Percentiles rank a stretch among this genome's conserved stretches.
phyloP scores from a whole-genome alignment of 2,888 invertebrate species.

The Mesochorus sp. region DNA sequence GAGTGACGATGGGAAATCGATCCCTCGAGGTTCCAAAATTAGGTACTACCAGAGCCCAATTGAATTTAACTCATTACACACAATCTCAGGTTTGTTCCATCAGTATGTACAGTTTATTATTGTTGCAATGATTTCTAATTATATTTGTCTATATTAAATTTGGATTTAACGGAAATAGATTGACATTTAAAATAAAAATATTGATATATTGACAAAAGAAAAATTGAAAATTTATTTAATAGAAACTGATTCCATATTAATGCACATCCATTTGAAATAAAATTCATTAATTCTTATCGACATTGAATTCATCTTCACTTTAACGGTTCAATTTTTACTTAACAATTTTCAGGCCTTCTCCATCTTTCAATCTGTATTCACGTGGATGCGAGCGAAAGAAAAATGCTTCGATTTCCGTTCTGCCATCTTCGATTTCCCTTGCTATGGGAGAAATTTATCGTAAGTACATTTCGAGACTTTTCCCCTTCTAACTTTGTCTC shows the following conservation, averaged over 20 bases:
- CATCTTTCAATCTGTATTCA: neutral
- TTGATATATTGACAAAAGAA: too few species aligned
- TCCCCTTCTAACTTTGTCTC: too few species aligned
- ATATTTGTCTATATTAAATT: too few species aligned
- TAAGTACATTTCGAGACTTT: slow-evolving; percentile 31
- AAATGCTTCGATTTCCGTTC: slow-evolving; percentile 29
- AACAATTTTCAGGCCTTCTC: too few species aligned
- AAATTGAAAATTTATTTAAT: too few species aligned
- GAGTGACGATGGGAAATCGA: slow-evolving; percentile 39
- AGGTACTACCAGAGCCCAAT: neutral
- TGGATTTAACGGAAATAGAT: too few species aligned
- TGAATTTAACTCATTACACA: slow-evolving; percentile 3
- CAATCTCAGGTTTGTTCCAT: neutral
- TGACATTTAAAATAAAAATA: too few species aligned
- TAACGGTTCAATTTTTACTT: too few species aligned
- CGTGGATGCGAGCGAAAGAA: neutral
- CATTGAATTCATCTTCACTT: neutral
- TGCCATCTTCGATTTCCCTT: slow-evolving; percentile 22
- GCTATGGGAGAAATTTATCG: slow-evolving; percentile 8
- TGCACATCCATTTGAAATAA: too few species aligned
- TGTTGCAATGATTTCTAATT: too few species aligned
- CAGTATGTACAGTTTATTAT: neutral
- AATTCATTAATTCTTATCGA: too few species aligned
- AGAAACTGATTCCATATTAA: too few species aligned
- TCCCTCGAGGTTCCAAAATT: slow-evolving; percentile 30